These are phyloP conservation scores for Amblyopsis hoosieri DNA, from an alignment of 2,797 vertebrate species.

Conservation along the genomic window DNA sequence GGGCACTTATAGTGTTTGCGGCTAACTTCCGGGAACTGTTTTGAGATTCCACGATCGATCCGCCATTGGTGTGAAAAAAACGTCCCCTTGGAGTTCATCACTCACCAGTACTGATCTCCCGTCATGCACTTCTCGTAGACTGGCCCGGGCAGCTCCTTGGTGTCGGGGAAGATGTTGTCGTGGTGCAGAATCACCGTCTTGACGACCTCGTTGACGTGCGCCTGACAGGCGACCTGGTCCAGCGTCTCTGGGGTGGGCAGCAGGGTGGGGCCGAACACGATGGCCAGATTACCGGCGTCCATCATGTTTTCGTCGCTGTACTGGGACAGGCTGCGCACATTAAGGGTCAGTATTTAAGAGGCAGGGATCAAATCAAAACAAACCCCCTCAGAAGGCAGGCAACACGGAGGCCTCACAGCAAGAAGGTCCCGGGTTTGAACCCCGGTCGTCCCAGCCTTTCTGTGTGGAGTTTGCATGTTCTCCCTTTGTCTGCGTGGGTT, in stretches of 20 bases:
- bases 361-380: too few relatives aligned
- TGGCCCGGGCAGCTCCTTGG: conserved; percentile 94
- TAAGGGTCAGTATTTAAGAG: neutral
- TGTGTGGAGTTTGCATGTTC: too few relatives aligned
- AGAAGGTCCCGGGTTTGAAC: too few relatives aligned
- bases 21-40: too few relatives aligned
- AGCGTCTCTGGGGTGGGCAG: conserved; percentile 96
- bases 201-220: conserved; percentile 96
- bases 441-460: too few relatives aligned
- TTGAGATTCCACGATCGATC: too few relatives aligned
- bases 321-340: conserved; percentile 87
- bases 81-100: neutral
- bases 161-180: conserved; percentile 95
- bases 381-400: too few relatives aligned
- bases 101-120: conserved; percentile 97
- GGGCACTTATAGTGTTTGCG: too few relatives aligned
- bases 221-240: conserved; percentile 98
- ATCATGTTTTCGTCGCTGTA: conserved; percentile 99
- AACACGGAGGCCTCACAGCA: too few relatives aligned
- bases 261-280: conserved; percentile 96
- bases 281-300: conserved; percentile 97
- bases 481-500: too few relatives aligned
- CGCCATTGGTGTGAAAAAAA: too few relatives aligned
- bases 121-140: conserved; percentile 99
- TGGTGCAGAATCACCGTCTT: conserved; percentile 99